phyloP scores from a whole-genome alignment of 2,888 invertebrate species.

The Cerastis rubricosa region DNA sequence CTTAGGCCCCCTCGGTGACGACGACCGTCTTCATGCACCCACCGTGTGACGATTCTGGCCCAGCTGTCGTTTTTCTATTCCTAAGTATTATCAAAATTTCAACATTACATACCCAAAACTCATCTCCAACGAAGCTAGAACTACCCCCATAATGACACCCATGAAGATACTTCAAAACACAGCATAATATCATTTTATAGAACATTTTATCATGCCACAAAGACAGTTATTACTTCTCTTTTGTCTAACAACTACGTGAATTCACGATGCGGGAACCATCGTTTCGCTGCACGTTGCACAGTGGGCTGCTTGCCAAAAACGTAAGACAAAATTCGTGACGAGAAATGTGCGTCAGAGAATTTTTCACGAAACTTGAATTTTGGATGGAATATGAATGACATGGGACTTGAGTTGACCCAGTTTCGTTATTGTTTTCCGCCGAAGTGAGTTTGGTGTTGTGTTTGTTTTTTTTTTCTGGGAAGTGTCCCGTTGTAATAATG shows the following conservation, averaged over 20 bases:
- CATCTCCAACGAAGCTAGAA: conserved; percentile 13
- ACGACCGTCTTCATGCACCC: too few species aligned
- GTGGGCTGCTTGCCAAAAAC: conserved; percentile 67
- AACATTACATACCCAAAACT: conserved; percentile 1
- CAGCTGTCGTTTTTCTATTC: too few species aligned
- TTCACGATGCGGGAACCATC: conserved; percentile 47
- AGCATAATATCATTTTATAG: conserved; percentile 37
- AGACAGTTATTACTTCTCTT: conserved; percentile 59
- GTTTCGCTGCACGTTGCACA: conserved; percentile 63
- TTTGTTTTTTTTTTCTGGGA: neutral
- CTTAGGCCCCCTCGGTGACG: too few species aligned
- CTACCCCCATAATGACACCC: conserved; percentile 39
- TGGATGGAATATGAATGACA: conserved; percentile 36
- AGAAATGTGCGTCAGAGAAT: conserved; percentile 54
- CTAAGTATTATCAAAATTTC: neutral
- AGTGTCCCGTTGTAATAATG: neutral
- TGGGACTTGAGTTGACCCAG: conserved; percentile 9
- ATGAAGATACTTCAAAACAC: conserved; percentile 57
- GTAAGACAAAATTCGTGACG: conserved; percentile 54
- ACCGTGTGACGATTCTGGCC: too few species aligned
- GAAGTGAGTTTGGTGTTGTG: neutral
- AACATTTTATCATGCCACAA: conserved; percentile 51
- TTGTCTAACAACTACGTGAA: conserved; percentile 57
- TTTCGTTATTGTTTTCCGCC: conserved; percentile 26
- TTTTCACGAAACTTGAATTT: conserved; percentile 46